Conservation (phyloP, 2,888 invertebrate genomes). For the Perdita meconis region DNA sequence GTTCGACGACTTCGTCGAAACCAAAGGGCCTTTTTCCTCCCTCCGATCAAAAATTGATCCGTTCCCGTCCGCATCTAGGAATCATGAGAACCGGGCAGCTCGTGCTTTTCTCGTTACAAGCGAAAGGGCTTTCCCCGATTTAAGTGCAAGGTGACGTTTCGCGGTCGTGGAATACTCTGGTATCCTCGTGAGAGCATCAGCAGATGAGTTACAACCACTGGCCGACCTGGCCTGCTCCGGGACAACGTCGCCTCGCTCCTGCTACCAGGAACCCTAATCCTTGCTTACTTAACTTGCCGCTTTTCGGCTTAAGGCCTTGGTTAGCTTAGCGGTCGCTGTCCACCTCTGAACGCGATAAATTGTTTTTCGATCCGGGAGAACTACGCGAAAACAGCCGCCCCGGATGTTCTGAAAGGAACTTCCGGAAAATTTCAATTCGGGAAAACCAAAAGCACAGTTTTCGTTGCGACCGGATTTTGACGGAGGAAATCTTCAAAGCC, state of each 20-base stretch:
- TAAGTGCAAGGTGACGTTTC: conserved; percentile 81
- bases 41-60: conserved; percentile 32
- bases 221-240: conserved; percentile 32
- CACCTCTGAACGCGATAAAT: conserved; percentile 60
- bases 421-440: no score
- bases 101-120: conserved; percentile 68
- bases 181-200: conserved; percentile 82
- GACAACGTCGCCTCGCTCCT: conserved; percentile 36
- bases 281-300: conserved; percentile 82
- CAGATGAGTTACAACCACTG: conserved; percentile 74
- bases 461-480: no score
- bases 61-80: neutral
- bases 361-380: conserved; percentile 46
- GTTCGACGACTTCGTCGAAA: neutral
- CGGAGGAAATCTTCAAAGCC: no score
- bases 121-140: conserved; percentile 72
- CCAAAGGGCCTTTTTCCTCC: neutral
- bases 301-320: conserved; percentile 80
- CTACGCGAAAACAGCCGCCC: conserved; percentile 20
- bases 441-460: no score
- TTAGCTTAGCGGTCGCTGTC: conserved; percentile 75
- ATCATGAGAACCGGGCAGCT: conserved; percentile 59
- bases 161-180: conserved; percentile 78
- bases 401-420: no score
- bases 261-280: conserved; percentile 74